Evolutionary conservation across 2,888 invertebrate genomes (phyloP), one percentile per base, ranked within the genome.

Genomic region (Chymomyza amoena): DNA sequence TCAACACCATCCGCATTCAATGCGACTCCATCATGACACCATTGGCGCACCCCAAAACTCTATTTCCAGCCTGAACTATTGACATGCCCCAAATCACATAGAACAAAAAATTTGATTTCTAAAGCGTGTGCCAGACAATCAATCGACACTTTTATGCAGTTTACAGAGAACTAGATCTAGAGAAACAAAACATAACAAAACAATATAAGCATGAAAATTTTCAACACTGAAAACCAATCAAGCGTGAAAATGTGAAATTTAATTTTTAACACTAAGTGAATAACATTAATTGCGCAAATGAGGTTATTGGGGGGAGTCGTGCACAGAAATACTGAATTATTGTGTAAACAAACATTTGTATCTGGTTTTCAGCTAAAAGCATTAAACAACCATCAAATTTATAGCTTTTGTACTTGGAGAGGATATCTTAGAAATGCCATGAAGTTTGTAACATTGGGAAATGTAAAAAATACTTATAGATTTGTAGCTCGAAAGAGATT

Each of bases 151-250:
- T 73, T 70, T 39, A 4, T 36, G 18, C 68, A 67, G 70, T 74
- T 51, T 61, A 18, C 9, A n/a, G 28, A 45, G 52, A 51, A 50
- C 13, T 28, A 4, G 28, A 28, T n/a, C 25, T 1, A 25, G 25
- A 32, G 9, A 32, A 32, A 32, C 32, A 32, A 32, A n/a, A 13
- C 16, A 50, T 45, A 50, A 9, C 16, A 18, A 62, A 62, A 13
- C 36, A 28, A 59, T 10, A 59, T 13, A 62, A 51, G 56, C 69
- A 85, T 77, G 77, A 73, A 79, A 69, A 70, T 70, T 84, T 84
- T 84, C 88, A 87, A 83, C 84, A 77, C 83, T 51, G 62, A 65
- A 64, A 71, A 64, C 84, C 79, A 87, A 84, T 84, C 86, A 85
- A 79, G 84, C 79, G 69, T 76, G 73, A 71, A 85, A 82, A 80